Percentiles rank a stretch among this genome's conserved stretches.
These are phyloP conservation scores for Hemiscyllium ocellatum DNA, from an alignment of 2,113 vertebrate genomes.

Conservation along the genomic window DNA sequence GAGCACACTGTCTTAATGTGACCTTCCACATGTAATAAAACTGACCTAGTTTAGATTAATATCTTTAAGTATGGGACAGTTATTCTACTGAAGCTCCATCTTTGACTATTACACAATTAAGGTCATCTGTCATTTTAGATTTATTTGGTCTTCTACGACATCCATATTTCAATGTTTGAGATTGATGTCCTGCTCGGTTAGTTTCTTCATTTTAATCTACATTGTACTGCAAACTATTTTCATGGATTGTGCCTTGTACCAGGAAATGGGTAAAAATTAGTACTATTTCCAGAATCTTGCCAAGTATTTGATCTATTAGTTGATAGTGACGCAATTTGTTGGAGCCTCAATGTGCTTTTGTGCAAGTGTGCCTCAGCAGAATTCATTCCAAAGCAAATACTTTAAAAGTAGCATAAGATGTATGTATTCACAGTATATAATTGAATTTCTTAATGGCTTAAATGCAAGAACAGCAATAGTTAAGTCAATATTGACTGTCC, in stretches of 20 bases:
- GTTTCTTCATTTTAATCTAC: not conserved
- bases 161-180: not conserved
- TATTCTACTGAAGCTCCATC: not conserved
- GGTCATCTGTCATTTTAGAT: not conserved
- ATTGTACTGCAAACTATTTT: not conserved
- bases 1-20: not conserved
- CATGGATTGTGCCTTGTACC: not conserved
- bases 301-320: not conserved
- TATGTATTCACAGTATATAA: too few relatives aligned
- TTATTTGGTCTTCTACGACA: not conserved
- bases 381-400: too few relatives aligned
- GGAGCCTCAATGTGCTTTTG: not conserved
- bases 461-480: not conserved
- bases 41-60: not conserved
- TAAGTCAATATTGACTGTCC: not conserved
- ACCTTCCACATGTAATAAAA: not conserved
- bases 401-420: too few relatives aligned
- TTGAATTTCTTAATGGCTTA: not conserved
- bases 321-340: not conserved
- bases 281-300: not conserved
- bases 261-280: not conserved
- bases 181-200: not conserved
- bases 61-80: not conserved
- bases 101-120: not conserved
- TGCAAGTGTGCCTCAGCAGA: too few relatives aligned